Evolutionary conservation across 2,113 vertebrate species (phyloP).

Genomic region (Corynorhinus townsendii): DNA sequence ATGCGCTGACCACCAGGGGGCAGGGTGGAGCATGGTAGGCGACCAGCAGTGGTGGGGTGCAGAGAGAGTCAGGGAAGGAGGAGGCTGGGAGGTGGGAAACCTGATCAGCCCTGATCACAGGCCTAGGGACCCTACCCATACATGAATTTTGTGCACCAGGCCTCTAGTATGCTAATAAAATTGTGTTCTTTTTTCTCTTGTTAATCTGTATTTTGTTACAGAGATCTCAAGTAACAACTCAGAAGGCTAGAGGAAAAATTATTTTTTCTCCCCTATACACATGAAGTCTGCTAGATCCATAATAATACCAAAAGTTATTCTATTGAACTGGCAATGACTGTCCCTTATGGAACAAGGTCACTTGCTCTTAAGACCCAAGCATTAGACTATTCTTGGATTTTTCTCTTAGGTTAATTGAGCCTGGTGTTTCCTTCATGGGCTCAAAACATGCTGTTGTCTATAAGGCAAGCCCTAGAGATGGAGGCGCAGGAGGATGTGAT

Average conservation of each 20-base stretch:
- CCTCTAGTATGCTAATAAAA: not conserved
- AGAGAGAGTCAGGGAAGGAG: too few species aligned
- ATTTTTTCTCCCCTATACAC: not conserved
- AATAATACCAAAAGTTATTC: not conserved
- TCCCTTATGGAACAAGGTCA: not conserved
- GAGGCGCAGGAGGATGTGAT: not conserved
- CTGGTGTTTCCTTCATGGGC: not conserved
- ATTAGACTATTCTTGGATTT: not conserved
- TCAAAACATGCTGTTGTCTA: not conserved
- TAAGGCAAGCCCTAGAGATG: not conserved
- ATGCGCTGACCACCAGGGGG: too few species aligned
- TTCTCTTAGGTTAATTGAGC: not conserved
- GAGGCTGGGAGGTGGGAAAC: too few species aligned
- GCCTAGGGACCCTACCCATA: too few species aligned
- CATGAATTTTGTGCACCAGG: too few species aligned
- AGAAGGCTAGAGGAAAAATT: not conserved
- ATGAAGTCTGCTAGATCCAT: not conserved
- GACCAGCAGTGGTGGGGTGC: too few species aligned
- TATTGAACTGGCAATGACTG: not conserved
- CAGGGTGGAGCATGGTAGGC: too few species aligned
- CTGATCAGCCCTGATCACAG: too few species aligned
- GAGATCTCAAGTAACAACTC: not conserved
- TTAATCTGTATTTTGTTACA: not conserved
- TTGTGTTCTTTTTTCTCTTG: not conserved
- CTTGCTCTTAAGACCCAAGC: not conserved